Evolutionary conservation across 2,888 invertebrate genomes (phyloP), one percentile per base, ranked within the genome.

Genomic region (Mylabris sibirica): DNA sequence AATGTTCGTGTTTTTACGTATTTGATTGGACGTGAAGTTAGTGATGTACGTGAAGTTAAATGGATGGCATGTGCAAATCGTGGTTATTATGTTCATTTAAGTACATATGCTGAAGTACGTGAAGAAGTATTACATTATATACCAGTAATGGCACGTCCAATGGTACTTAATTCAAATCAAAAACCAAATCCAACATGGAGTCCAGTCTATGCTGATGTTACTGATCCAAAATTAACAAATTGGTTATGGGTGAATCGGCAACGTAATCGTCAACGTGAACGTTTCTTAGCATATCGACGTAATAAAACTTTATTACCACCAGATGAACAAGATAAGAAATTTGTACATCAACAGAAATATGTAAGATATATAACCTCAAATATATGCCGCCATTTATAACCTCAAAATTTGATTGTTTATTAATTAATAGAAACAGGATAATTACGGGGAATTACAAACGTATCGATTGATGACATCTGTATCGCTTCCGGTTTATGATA

Each of bases 41-140:
- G 96, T 38, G 98, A 99, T 85, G 93, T 95, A 63, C 89, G 94
- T 74, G 96, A 98, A 82, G 95, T 98, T 73, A 94, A 95, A 82
- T 97, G 96, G 95, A 99, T 99, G 97, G 99, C 99, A 63, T 99
- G 99, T 85, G 93, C 93, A 26, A 99, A 99, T 85, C 92, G 95
- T 85, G 92, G 92, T 88, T 98, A 93, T 85, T 98, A 95, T 87
- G 97, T 98, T 24, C 99, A 99, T 83, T 90, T 99, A 64, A 96
- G 97, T 75, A 98, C 98, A 35, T 88, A 97, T 81, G 97, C 99
- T 0, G 99, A 99, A 87, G 99, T 99, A 49, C 91, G 98, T 67
- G 99, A 99, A 86, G 94, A 99, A 86, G 98, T 85, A 1, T 87
- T 99, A 78, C 95, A 98, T 84, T 99, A 99, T 84, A 94, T 99